These are phyloP conservation scores for Lepilemur ruficaudatus DNA, from an alignment of 2,797 vertebrate species.

Conservation along the genomic window DNA sequence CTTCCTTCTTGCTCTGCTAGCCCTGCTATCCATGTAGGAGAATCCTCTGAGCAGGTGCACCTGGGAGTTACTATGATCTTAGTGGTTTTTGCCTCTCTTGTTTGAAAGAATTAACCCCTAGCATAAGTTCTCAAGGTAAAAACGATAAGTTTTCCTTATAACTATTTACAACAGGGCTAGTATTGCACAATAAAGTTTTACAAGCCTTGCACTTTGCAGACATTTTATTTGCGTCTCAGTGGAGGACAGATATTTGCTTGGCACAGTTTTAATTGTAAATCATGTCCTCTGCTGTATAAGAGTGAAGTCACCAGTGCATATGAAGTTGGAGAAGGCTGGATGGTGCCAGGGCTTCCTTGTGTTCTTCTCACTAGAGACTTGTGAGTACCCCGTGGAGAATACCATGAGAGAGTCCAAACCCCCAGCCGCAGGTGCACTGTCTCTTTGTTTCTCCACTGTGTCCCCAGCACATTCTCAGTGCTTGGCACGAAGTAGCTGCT, in stretches of 20 bases:
- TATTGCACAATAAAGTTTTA: not conserved
- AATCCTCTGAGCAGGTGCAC: not conserved
- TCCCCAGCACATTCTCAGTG: not conserved
- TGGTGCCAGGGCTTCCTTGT: accelerated
- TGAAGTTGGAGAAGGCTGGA: not conserved
- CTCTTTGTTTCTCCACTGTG: not conserved
- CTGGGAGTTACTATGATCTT: not conserved
- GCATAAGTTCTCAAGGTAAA: not conserved
- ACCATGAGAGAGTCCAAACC: accelerated
- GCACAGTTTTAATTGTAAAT: not conserved
- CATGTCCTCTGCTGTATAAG: not conserved
- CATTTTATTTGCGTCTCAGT: not conserved
- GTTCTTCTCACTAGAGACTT: not conserved
- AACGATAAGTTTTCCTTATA: not conserved
- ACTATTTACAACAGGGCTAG: not conserved
- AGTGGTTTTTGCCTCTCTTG: not conserved
- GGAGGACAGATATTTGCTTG: not conserved
- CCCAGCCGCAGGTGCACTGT: accelerated
- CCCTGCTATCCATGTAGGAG: not conserved
- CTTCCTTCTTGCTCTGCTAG: not conserved
- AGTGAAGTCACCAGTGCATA: not conserved
- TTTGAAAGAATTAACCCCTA: not conserved
- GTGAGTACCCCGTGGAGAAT: not conserved
- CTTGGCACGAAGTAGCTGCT: not conserved
- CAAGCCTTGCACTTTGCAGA: not conserved